Conservation (phyloP, 2,888 invertebrate species). For the Drosophila koepferae region DNA sequence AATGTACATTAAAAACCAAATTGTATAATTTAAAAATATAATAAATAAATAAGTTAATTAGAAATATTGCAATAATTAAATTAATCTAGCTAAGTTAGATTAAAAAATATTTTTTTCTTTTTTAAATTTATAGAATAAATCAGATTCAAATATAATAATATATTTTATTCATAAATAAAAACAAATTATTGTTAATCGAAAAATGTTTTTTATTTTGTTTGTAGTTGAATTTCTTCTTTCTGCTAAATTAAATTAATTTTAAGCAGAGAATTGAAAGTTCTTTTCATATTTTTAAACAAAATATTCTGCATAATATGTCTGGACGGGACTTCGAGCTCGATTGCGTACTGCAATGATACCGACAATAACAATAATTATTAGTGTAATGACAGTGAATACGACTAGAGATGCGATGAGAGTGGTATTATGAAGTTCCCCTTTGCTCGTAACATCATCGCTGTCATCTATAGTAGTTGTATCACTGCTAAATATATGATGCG, state of each 20-base stretch:
- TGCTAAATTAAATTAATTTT: not conserved
- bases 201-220: not conserved
- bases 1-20: not conserved
- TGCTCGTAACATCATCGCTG: fast-evolving
- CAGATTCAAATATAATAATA: too few species aligned
- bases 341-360: not conserved
- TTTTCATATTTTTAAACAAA: not conserved
- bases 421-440: not conserved
- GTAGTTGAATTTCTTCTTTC: not conserved
- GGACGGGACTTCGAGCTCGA: not conserved
- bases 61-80: too few species aligned
- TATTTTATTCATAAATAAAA: not conserved
- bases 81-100: too few species aligned
- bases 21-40: too few species aligned
- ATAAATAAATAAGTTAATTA: too few species aligned
- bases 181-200: not conserved
- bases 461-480: too few species aligned
- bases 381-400: not conserved
- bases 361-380: not conserved
- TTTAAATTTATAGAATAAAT: too few species aligned
- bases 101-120: too few species aligned
- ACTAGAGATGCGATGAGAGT: not conserved
- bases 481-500: not conserved
- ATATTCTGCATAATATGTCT: too few species aligned
- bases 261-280: not conserved